These are phyloP conservation scores for Polymixis lichenea DNA, from an alignment of 2,888 invertebrate genomes.

Conservation along the genomic window DNA sequence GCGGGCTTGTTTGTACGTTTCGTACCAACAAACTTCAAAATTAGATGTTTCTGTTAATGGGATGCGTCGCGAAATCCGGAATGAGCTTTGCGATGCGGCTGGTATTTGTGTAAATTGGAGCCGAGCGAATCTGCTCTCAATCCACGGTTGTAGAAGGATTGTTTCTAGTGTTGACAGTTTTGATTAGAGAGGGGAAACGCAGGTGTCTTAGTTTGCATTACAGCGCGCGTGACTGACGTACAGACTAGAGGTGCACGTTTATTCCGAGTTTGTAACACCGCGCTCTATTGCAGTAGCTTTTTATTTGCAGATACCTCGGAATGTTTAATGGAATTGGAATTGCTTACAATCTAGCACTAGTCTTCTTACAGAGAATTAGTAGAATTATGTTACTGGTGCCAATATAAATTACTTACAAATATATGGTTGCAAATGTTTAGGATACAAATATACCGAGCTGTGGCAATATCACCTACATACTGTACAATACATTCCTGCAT, in stretches of 20 bases:
- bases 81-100: constrained; percentile 60
- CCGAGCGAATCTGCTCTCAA: constrained; percentile 55
- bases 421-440: background rate
- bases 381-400: background rate
- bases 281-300: constrained; percentile 36
- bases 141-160: constrained; percentile 58
- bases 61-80: constrained; percentile 70
- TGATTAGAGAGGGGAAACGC: constrained; percentile 65
- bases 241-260: constrained; percentile 49
- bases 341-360: constrained; percentile 33
- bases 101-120: constrained; percentile 62
- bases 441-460: background rate
- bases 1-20: constrained; percentile 75
- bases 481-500: background rate
- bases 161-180: constrained; percentile 65
- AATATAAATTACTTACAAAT: background rate
- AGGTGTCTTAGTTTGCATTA: constrained; percentile 68
- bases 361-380: constrained; percentile 29
- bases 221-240: constrained; percentile 62
- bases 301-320: constrained; percentile 44
- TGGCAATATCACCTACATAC: background rate
- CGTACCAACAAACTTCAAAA: constrained; percentile 74
- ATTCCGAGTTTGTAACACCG: constrained; percentile 45
- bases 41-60: constrained; percentile 80
- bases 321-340: constrained; percentile 52